Evolutionary conservation across 2,113 vertebrate species (phyloP).

Genomic region (Lichenostomus cassidix): DNA sequence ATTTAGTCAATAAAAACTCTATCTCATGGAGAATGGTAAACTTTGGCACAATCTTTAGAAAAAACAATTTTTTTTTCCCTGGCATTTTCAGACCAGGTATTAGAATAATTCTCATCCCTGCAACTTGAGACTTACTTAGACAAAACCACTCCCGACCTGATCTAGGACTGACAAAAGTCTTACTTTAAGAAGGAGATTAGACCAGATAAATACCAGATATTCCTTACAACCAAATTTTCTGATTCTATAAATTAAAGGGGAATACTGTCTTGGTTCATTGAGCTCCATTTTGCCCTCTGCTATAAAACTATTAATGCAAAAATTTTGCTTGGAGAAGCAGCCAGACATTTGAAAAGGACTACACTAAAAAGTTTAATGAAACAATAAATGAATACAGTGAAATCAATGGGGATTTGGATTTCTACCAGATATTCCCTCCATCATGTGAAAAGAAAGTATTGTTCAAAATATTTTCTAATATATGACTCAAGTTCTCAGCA

Average conservation of each 20-base stretch:
- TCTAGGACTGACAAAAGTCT: neutral
- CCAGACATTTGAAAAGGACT: neutral
- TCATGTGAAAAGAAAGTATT: neutral
- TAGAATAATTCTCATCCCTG: neutral
- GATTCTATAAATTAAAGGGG: neutral
- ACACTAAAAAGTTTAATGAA: neutral
- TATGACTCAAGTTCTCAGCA: conserved; percentile 1
- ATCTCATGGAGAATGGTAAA: neutral
- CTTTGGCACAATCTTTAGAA: neutral
- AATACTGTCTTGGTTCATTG: neutral
- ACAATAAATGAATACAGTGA: neutral
- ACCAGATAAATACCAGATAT: neutral
- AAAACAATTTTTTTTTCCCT: neutral
- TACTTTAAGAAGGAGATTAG: neutral
- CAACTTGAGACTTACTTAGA: neutral
- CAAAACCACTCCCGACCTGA: neutral
- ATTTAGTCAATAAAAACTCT: neutral
- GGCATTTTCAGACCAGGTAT: neutral
- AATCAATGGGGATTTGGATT: neutral
- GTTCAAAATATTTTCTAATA: neutral
- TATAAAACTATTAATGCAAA: neutral
- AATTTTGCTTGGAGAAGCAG: neutral
- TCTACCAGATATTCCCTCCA: neutral
- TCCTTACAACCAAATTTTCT: neutral
- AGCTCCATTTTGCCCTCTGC: neutral